Percentiles rank a stretch among this genome's conserved stretches.
Evolutionary conservation across 2,113 vertebrate species (phyloP).

Genomic region (Mormoops blainvillei): DNA sequence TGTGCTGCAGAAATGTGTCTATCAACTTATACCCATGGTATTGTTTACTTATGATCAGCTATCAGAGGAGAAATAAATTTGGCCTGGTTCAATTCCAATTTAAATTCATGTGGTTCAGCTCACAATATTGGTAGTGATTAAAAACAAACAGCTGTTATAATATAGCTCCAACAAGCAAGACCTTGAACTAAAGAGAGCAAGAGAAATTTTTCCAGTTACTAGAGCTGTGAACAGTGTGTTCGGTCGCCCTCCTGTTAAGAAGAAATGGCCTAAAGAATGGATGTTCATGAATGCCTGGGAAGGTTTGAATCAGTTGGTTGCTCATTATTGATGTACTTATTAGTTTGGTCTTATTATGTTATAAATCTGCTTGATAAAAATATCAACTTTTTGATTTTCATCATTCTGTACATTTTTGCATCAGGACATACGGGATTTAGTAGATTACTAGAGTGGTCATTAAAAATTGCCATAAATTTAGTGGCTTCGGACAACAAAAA

Average conservation of each 20-base stretch:
- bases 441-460: neutral
- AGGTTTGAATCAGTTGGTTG: neutral
- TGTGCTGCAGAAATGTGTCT: neutral
- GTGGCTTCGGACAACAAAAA: too few species aligned
- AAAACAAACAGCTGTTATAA: neutral
- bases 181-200: neutral
- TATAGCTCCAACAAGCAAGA: neutral
- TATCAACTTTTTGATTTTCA: neutral
- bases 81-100: neutral
- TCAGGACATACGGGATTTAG: neutral
- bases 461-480: neutral
- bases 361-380: neutral
- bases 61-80: neutral
- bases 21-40: neutral
- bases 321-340: neutral
- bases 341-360: neutral
- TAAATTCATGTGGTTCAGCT: neutral
- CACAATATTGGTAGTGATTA: neutral
- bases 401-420: neutral
- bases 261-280: neutral
- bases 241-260: neutral
- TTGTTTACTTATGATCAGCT: neutral
- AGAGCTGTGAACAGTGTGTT: neutral
- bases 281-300: neutral
- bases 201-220: neutral